Base-by-base conservation (phyloP, 2,888 invertebrate species). In the Brassicogethes aeneus region DNA sequence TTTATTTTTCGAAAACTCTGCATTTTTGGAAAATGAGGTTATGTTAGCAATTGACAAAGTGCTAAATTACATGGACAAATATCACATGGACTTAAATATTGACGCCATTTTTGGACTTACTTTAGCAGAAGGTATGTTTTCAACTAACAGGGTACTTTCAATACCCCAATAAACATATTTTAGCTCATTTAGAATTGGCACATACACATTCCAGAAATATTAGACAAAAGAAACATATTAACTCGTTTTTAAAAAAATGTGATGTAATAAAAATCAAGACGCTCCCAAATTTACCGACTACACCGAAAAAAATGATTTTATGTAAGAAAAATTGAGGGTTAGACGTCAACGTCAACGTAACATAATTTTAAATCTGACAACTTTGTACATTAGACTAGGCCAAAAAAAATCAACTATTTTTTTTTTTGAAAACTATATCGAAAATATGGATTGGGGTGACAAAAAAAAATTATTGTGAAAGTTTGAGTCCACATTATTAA, bases 101-200 rank as follows among this genome's bases (percentile, higher is more conserved):
- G 70, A 70, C 43, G 62, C 61, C 2, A 50, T 58, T 31, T 56
- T 66, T 13, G 68, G 69, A 13, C 40, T 70, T 8, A 60, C 59
- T 3, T 52, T 70, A 29, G 60, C 61, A 2, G 55, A 68, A 63
- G 66, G 70, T 70, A 56, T 55, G 43, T 17, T 10, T 34, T 10
- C 3, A 35, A 7, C 15, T 14, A 33, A 33, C 12, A 33, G 5
- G 7, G 7, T 33, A 13, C n/a, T 12, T 12, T 33, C 33, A 33
- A 14, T 34, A 15, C 12, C 7, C 7, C 5, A 13, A 12, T 5
- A 5, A 33, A 33, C n/a, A 33, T 35, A 14, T 16, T 15, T 16
- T 15, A 35, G 17, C 15, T 14, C 35, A 35, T 35, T 31, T 45
- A 37, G 16, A 43, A 2, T 29, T 41, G 15, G 32, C 34, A 13